Conservation (phyloP, 2,888 invertebrate species). For the Mimachlamys varia region DNA sequence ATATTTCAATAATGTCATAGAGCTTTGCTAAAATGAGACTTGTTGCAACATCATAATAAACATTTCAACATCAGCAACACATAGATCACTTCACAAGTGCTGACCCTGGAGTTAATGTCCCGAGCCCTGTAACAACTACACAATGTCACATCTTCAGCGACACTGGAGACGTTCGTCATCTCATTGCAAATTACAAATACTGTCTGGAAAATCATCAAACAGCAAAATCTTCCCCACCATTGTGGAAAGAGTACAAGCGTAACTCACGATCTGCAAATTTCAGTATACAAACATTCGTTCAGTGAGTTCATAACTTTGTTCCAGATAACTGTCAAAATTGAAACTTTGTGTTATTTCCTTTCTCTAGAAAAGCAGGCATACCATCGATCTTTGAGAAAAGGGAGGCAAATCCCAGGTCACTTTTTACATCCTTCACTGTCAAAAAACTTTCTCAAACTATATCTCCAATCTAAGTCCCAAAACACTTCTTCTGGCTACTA, state of each 20-base stretch:
- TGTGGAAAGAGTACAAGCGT: background rate
- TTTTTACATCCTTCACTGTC: background rate
- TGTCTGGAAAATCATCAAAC: background rate
- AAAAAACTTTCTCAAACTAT: background rate
- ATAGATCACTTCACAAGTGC: background rate
- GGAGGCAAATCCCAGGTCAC: background rate
- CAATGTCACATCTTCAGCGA: slow-evolving; percentile 21
- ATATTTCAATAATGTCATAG: background rate
- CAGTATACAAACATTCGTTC: background rate
- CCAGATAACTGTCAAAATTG: background rate
- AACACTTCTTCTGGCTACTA: background rate
- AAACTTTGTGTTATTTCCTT: background rate
- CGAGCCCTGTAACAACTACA: background rate
- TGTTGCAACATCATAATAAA: background rate
- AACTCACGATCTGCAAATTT: background rate
- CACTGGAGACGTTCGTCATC: slow-evolving; percentile 24
- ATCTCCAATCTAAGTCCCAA: background rate
- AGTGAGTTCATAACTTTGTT: background rate
- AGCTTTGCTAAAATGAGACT: background rate
- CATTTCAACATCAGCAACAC: background rate
- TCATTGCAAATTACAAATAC: background rate
- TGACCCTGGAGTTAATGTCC: background rate
- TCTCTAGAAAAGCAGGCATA: background rate
- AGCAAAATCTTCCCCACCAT: background rate
- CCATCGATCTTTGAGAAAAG: background rate